Evolutionary conservation across 2,797 vertebrate genomes (phyloP), one percentile per base, ranked within the genome.

Genomic region (Enteromius unitaeniatus): DNA sequence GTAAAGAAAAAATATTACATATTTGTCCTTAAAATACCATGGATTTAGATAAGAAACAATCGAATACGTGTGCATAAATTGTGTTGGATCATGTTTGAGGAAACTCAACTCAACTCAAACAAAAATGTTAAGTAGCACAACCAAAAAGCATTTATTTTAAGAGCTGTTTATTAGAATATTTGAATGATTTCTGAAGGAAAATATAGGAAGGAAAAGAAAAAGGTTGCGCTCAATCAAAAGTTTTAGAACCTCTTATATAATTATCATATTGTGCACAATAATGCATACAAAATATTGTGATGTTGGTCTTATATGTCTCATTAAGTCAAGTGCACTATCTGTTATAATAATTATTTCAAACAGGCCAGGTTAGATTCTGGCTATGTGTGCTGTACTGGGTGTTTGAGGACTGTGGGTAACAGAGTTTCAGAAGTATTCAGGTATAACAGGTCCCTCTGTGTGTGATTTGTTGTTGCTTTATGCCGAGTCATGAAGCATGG

Each of bases 381-480:
- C 11, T 78, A 23, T 45, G 23, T 60, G 34, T 78, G 51, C 21
- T 40, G n/a, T 55, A 7, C n/a, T 62, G 37, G 8, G 23, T 62
- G 37, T 45, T 58, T 76, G 31, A 14, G n/a, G 31, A 17, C 51
- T 40, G 31, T 58, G 34, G 13, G 34, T 76, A 23, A 49, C 14
- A 26, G 47, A 11, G 47, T 42, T 70, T 5, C 62, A 37, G 47
- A 23, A 40, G 67, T 23, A 58, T 58, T 62, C 60, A 55, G 31
- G n/a, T 53, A 79, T 68, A 68, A 67, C 47, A 68, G 14, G 47
- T 68, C 21, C 28, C 60, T 31, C 26, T 78, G 6, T 34, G 76
- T 49, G 76, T 65, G 40, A 78, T 78, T 64, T 62, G 55, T 55
- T 60, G 51, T 77, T 73, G 2, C n/a, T 78, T 78, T 47, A 47